Evolutionary conservation across 92 coral and sea anemone species (phyloP), one percentile per base, ranked within the genome.

Genomic region (Chrysogorgia sp.): DNA sequence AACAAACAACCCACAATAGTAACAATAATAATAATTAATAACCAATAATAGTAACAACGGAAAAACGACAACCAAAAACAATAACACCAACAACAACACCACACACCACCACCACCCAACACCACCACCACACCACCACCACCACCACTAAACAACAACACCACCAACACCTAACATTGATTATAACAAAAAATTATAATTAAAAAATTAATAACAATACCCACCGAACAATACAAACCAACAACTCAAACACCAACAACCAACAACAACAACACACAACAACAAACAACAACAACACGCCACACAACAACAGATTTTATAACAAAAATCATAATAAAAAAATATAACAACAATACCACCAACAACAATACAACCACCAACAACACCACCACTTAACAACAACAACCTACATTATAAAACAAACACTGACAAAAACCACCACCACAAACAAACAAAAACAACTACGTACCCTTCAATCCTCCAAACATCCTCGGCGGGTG

Each of bases 401-500:
- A 23, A 57, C 63, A 14, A 57, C 63, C 7, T 14, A 30, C 5
- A 57, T 29, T 14, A 2, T 15, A 14, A 23, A 3, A 1, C 17
- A 30, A 3, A 23, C n/a, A 47, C n/a, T n/a, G n/a, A n/a, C n/a
- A n/a, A n/a, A 12, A 47, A 65, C 45, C 14, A 47, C 53, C 14
- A 47, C n/a, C 10, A 47, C 14, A 0, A 30, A 37, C 15, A 49
- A n/a, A 23, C 21, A 31, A 19, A 1, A 24, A 19, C 31, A n/a
- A 37, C 25, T 1, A 43, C 76, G 19, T 43, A 69, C 76, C 76
- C 48, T 20, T 69, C 14, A 69, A 41, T 14, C 76, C 60, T 69
- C 76, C 76, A 25, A n/a, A 49, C 47, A 43, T 74, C 88, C 30
- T 82, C 67, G 1, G 88, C 98, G n/a, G 40, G 85, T 81, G 40